These are phyloP conservation scores for Cyclopterus lumpus DNA, from an alignment of 2,797 vertebrate species.

Conservation along the genomic window DNA sequence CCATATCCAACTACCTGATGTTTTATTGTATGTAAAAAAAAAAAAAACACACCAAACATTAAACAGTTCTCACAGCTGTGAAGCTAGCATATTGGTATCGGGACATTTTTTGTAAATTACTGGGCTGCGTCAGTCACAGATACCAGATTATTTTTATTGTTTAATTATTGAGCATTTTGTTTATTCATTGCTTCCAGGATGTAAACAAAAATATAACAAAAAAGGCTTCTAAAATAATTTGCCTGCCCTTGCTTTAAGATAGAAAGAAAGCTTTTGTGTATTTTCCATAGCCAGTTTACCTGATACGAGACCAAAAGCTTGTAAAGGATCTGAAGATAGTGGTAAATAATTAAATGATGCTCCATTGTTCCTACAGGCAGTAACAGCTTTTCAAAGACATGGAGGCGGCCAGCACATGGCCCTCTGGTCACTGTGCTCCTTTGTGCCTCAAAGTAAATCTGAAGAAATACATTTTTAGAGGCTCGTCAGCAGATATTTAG, in stretches of 20 bases:
- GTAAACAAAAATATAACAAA: not conserved
- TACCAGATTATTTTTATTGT: not conserved
- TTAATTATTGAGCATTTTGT: not conserved
- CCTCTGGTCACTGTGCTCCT: constrained; percentile 26
- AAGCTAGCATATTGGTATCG: not conserved
- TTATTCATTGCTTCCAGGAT: not conserved
- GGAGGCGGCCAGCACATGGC: constrained; percentile 7
- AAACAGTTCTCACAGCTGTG: not conserved
- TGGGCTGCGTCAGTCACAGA: not conserved
- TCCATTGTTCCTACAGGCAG: constrained; percentile 13
- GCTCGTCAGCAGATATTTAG: constrained; percentile 16
- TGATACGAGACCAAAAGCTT: constrained; percentile 50
- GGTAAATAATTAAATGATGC: constrained; percentile 60
- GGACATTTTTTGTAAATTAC: not conserved
- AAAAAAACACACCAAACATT: not conserved
- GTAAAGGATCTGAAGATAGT: constrained; percentile 50
- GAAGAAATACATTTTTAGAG: constrained; percentile 37
- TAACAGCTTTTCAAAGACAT: constrained; percentile 27
- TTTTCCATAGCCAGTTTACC: constrained; percentile 42
- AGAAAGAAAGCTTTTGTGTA: constrained; percentile 30
- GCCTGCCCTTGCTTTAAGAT: not conserved
- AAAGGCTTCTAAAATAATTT: not conserved
- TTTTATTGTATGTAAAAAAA: not conserved
- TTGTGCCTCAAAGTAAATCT: constrained; percentile 41
- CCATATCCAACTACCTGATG: not conserved